phyloP scores from a whole-genome alignment of 2,797 vertebrate genomes.

The Manis pentadactyla region DNA sequence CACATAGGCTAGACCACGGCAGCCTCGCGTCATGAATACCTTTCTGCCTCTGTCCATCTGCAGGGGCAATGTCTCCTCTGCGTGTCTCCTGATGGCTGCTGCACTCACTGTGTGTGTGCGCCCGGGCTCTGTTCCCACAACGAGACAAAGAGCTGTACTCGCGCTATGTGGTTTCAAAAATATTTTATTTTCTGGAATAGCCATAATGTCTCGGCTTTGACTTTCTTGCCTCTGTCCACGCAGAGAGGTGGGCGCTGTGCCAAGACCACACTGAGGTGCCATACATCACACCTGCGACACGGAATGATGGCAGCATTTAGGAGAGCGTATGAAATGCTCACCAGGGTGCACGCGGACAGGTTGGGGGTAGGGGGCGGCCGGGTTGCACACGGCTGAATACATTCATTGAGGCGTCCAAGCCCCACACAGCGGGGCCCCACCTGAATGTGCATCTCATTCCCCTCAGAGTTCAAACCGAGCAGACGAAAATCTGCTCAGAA shows the following conservation, averaged over 20 bases:
- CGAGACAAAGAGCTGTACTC: background rate
- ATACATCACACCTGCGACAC: slow-evolving; percentile 55
- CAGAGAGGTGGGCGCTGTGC: slow-evolving; percentile 60
- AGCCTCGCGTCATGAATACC: background rate
- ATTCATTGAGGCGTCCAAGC: rapidly evolving
- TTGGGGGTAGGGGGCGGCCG: background rate
- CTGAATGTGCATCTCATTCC: rapidly evolving
- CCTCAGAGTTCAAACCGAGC: background rate
- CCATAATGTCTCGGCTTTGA: slow-evolving; percentile 64
- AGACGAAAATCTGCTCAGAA: background rate
- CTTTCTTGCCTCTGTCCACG: slow-evolving; percentile 16
- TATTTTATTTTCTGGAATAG: slow-evolving; percentile 74
- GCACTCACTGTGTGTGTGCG: background rate
- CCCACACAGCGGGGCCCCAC: background rate
- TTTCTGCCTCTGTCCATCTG: background rate
- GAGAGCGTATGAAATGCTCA: background rate
- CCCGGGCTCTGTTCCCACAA: background rate
- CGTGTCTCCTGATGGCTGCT: background rate
- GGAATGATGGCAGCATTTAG: slow-evolving; percentile 13
- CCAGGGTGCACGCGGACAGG: background rate
- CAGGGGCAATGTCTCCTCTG: background rate
- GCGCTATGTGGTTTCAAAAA: slow-evolving; percentile 73
- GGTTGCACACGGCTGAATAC: background rate
- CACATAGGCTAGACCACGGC: background rate
- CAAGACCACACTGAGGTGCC: slow-evolving; percentile 37